A percentile compares a stretch with the other conserved stretches of the same genome.
Evolutionary conservation across 2,888 invertebrate genomes (phyloP).

Genomic region (Xestia xanthographa): DNA sequence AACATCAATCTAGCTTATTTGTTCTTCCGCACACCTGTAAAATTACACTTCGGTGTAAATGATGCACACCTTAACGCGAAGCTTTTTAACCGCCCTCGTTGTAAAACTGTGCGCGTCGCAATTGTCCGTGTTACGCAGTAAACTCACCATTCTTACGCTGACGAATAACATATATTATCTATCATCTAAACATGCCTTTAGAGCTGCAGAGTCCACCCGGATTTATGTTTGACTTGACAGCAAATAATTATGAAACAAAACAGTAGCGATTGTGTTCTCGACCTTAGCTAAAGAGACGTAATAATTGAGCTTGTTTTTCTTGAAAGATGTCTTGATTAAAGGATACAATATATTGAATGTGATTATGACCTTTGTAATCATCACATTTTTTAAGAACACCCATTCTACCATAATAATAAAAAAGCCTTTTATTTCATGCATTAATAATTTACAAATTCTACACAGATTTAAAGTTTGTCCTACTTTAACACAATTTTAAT

Average conservation of each 20-base stretch:
- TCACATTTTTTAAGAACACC: neutral
- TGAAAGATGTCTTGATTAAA: neutral
- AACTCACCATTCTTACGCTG: constrained; percentile 83
- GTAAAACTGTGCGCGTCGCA: constrained; percentile 86
- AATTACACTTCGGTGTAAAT: constrained; percentile 74
- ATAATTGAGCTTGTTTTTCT: neutral
- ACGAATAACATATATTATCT: constrained; percentile 83
- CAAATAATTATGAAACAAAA: constrained; percentile 59
- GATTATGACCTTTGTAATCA: neutral
- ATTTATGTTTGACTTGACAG: constrained; percentile 60
- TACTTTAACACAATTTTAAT: no score
- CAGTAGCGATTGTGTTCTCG: constrained; percentile 23
- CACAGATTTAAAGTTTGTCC: no score
- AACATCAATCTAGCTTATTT: neutral
- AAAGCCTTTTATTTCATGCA: no score
- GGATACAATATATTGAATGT: neutral
- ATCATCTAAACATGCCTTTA: constrained; percentile 81
- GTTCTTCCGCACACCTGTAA: neutral
- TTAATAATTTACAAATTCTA: no score
- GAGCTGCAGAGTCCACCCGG: constrained; percentile 37
- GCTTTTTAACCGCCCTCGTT: constrained; percentile 88
- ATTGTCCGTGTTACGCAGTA: constrained; percentile 90
- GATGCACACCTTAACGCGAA: constrained; percentile 79
- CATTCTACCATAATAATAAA: neutral
- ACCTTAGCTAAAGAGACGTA: neutral